These are phyloP conservation scores for Dinomys branickii DNA, from an alignment of 2,113 vertebrate genomes.

Conservation along the genomic window DNA sequence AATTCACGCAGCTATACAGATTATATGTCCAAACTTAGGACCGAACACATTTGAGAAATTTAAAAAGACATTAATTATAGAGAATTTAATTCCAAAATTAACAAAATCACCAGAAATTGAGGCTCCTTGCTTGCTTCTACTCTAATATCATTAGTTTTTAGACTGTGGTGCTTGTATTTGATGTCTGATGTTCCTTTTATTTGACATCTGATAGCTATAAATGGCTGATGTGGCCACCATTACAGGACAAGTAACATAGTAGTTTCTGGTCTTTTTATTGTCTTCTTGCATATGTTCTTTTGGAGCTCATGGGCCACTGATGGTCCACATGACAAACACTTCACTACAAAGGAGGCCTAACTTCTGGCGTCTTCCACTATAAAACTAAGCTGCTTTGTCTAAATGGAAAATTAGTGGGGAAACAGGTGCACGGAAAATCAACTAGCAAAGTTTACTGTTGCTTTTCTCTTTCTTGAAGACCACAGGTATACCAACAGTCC, in stretches of 20 bases:
- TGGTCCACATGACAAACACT: background rate
- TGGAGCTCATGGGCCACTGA: background rate
- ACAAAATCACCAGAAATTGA: background rate
- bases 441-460: background rate
- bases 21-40: background rate
- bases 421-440: background rate
- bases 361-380: background rate
- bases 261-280: background rate
- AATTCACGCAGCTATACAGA: background rate
- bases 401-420: background rate
- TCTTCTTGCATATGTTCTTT: background rate
- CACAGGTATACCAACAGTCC: background rate
- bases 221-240: accelerated
- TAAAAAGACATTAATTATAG: background rate
- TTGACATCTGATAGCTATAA: background rate
- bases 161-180: no score
- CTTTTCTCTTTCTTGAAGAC: background rate
- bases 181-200: background rate
- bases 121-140: background rate
- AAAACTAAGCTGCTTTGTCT: background rate
- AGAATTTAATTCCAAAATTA: background rate
- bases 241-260: background rate
- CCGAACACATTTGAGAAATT: background rate
- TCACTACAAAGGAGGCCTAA: background rate
- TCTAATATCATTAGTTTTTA: background rate